Conservation (phyloP, 35 echinoderm and acorn worm genomes). For the Holothuria glaberrima region DNA sequence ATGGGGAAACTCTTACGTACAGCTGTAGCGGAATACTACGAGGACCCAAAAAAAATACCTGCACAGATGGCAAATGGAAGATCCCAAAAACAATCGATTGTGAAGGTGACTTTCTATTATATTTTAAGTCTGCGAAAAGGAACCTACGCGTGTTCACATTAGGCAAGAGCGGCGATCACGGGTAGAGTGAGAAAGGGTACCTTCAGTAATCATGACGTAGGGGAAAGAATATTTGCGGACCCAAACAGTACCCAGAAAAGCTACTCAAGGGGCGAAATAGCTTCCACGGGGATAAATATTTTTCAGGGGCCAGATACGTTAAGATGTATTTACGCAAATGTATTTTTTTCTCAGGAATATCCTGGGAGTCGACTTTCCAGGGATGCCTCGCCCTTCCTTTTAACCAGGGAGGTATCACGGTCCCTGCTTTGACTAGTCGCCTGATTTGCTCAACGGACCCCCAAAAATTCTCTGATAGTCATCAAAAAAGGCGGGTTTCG, state of each 20-base stretch:
- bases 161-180: background rate
- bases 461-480: too few species aligned
- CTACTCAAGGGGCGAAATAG: background rate
- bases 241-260: too few species aligned
- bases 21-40: background rate
- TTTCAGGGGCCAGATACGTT: too few species aligned
- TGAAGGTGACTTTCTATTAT: background rate
- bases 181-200: background rate
- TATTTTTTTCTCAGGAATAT: too few species aligned
- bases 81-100: background rate
- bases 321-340: too few species aligned
- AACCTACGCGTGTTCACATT: background rate
- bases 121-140: background rate
- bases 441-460: too few species aligned
- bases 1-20: background rate
- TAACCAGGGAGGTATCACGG: too few species aligned
- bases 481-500: too few species aligned
- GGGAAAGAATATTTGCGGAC: background rate
- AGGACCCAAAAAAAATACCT: background rate
- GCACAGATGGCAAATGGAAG: background rate
- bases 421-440: too few species aligned
- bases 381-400: too few species aligned
- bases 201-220: background rate
- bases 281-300: too few species aligned
- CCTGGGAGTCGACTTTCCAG: too few species aligned